Base-by-base conservation (phyloP, 2,113 vertebrate genomes). In the Catagonus wagneri region DNA sequence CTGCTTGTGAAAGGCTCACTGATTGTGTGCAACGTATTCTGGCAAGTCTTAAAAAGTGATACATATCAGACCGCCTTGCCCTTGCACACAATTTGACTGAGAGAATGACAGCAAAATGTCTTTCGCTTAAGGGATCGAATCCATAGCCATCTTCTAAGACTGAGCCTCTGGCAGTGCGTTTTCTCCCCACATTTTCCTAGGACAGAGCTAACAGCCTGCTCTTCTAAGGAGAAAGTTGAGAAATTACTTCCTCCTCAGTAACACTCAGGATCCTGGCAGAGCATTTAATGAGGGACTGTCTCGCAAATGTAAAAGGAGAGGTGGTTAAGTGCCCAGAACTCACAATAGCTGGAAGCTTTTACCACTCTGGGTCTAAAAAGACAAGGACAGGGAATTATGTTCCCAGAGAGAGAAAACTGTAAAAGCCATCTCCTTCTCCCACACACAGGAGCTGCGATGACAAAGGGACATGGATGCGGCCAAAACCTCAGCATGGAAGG, bases 61-160 rank as follows among this genome's bases (percentile, higher is more conserved):
- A 29, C 4, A 1, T 19, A 7, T 36, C 16, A 83, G 79, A 25
- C 3, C 12, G 11, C 65, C 39, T 32, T 36, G 3, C n/a, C 15
- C 50, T 76, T 25, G 15, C 11, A 10, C 34, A 50, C 54, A n/a
- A n/a, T 58, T 44, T 76, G 34, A 20, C 71, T 85, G 23, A 78
- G 27, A 76, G 61, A 58, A 61, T 66, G 10, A 39, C 32, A 61
- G 25, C 13, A 39, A 60, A 23, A 14, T 52, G 9, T 39, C 66
- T 34, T 63, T 32, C 0, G 0, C n/a, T 34, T 36, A 15, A 80
- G 32, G 25, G 4, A 39, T 32, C 65, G 71, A 50, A 52, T 79
- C 72, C 22, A 29, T 25, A 4, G 10, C 16, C 32, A 32, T 50
- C 50, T 93, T 68, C 52, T 58, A 68, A 80, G 17, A 54, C 36